Evolutionary conservation across 2,113 vertebrate species (phyloP).

Genomic region (Neolamprologus sp.): DNA sequence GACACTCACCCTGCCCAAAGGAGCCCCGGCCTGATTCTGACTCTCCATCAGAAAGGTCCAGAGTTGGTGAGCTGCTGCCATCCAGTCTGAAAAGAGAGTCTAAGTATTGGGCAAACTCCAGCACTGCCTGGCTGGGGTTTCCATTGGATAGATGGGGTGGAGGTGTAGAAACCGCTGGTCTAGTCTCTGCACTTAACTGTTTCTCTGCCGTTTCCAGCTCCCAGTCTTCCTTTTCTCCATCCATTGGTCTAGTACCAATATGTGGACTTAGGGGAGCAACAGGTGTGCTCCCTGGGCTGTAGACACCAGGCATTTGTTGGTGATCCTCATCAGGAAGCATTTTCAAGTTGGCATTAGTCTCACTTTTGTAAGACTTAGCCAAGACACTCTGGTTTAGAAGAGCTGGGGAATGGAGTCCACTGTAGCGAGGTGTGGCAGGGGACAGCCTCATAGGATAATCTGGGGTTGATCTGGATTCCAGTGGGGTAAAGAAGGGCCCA

Average conservation of each 20-base stretch:
- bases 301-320: conserved; percentile 50
- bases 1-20: conserved; percentile 78
- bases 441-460: conserved; percentile 56
- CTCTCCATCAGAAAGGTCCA: conserved; percentile 82
- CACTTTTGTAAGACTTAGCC: conserved; percentile 51
- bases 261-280: conserved; percentile 46
- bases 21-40: conserved; percentile 74
- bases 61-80: conserved; percentile 87
- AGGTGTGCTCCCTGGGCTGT: conserved; percentile 59
- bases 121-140: conserved; percentile 91
- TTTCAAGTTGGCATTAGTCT: conserved; percentile 16
- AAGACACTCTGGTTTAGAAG: conserved; percentile 47
- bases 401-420: conserved; percentile 65
- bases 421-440: conserved; percentile 48
- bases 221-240: conserved; percentile 20
- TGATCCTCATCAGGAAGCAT: conserved; percentile 45
- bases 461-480: conserved; percentile 48
- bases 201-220: conserved; percentile 19
- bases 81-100: conserved; percentile 97
- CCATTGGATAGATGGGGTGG: conserved; percentile 78
- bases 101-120: conserved; percentile 96
- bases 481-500: conserved; percentile 67
- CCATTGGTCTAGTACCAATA: conserved; percentile 23
- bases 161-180: conserved; percentile 33
- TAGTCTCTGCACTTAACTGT: conserved; percentile 9